phyloP scores from a whole-genome alignment of 2,888 invertebrate species.

The Onchidella celtica region DNA sequence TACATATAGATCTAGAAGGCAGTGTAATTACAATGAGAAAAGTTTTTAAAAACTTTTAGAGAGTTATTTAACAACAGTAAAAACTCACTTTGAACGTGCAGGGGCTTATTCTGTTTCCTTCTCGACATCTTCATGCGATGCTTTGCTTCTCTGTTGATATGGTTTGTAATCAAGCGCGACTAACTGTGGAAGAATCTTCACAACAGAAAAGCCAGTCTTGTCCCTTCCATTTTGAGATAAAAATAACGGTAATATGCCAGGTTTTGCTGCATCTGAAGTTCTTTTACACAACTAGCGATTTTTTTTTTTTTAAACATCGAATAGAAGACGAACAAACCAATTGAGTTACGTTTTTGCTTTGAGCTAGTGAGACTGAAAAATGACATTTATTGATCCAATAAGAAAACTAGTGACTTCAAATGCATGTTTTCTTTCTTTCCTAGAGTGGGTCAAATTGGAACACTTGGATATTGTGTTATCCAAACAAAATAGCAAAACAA shows the following conservation, averaged over 20 bases:
- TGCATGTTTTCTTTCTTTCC: too few relatives aligned
- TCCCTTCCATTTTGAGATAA: neutral
- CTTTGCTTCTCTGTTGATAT: neutral
- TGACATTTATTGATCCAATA: too few relatives aligned
- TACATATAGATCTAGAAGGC: neutral
- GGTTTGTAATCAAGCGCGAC: constrained; percentile 34
- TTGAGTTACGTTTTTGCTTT: too few relatives aligned
- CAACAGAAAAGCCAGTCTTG: constrained; percentile 10
- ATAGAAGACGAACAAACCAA: neutral
- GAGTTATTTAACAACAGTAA: constrained; percentile 25
- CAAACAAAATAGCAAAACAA: too few relatives aligned
- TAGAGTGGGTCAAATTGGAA: too few relatives aligned
- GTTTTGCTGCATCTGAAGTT: neutral
- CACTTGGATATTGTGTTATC: too few relatives aligned
- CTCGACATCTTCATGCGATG: constrained; percentile 63
- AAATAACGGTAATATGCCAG: neutral
- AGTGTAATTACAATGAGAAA: too few relatives aligned
- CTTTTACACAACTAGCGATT: too few relatives aligned
- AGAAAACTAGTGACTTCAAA: too few relatives aligned
- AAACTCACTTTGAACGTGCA: constrained; percentile 68
- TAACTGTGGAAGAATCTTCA: constrained; percentile 26
- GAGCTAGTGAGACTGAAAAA: too few relatives aligned
- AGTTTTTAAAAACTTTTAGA: too few relatives aligned
- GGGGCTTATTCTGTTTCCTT: constrained; percentile 73
- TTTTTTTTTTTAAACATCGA: neutral